These are phyloP conservation scores for Aurelia sp. DNA, from an alignment of 30 jellyfish, hydroid and myxozoan genomes.

Conservation along the genomic window DNA sequence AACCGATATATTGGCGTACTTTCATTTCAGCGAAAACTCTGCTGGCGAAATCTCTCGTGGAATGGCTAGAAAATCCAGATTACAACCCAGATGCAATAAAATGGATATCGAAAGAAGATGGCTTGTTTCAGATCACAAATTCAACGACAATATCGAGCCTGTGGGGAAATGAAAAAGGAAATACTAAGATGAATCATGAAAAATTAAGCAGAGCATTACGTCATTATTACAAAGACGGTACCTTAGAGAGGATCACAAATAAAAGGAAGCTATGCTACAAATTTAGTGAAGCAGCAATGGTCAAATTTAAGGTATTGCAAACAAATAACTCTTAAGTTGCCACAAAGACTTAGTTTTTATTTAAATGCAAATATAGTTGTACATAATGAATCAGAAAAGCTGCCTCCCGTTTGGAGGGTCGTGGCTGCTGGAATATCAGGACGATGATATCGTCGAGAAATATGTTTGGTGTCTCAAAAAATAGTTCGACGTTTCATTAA, in stretches of 20 bases:
- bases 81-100: constrained; percentile 53
- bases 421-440: too few species aligned
- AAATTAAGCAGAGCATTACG: constrained; percentile 86
- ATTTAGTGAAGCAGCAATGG: constrained; percentile 51
- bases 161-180: constrained; percentile 82
- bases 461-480: too few species aligned
- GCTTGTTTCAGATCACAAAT: constrained; percentile 80
- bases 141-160: constrained; percentile 58
- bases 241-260: constrained; percentile 39
- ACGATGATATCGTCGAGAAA: too few species aligned
- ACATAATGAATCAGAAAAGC: too few species aligned
- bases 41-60: constrained; percentile 48
- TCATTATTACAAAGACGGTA: constrained; percentile 85
- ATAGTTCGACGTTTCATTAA: too few species aligned
- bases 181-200: constrained; percentile 85
- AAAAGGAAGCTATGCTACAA: constrained; percentile 70
- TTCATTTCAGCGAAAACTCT: constrained; percentile 38
- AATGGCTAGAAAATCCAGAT: constrained; percentile 39
- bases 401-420: too few species aligned
- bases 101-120: constrained; percentile 69
- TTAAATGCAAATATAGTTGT: too few species aligned
- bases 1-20: too few species aligned
- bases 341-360: too few species aligned
- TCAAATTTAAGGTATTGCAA: constrained; percentile 3
- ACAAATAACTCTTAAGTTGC: too few species aligned